Conservation (phyloP, 2,113 vertebrate genomes). For the Hemiprocne comata region DNA sequence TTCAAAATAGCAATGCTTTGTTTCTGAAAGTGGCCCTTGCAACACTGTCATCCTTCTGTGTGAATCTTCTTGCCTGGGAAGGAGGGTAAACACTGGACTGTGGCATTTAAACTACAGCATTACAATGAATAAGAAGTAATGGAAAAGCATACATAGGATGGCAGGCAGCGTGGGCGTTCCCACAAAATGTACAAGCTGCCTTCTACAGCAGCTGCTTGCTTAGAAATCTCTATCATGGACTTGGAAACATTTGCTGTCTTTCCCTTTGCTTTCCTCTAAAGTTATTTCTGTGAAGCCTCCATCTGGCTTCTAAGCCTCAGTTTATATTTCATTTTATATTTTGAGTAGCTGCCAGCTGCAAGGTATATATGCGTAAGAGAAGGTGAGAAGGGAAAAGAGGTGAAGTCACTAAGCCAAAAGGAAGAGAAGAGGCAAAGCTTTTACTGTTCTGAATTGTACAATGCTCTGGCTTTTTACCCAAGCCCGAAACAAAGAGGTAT, state of each 20-base stretch:
- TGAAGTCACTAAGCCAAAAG: neutral
- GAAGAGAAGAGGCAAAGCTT: neutral
- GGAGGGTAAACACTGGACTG: neutral
- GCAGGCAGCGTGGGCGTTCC: neutral
- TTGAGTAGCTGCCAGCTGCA: neutral
- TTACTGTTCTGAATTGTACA: neutral
- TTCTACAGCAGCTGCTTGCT: conserved; percentile 32
- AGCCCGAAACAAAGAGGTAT: neutral
- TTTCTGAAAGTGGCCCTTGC: neutral
- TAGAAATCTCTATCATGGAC: neutral
- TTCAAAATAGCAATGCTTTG: neutral
- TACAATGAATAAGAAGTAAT: neutral
- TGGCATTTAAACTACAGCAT: neutral
- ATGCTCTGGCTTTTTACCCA: neutral
- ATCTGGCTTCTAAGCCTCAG: neutral
- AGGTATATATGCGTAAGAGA: neutral
- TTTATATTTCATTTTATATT: conserved; percentile 6
- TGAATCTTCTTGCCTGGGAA: neutral
- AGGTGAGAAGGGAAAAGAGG: neutral
- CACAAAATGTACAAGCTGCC: conserved; percentile 23
- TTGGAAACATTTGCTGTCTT: neutral
- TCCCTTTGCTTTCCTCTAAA: conserved; percentile 4
- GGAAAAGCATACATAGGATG: neutral
- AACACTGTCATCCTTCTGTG: neutral
- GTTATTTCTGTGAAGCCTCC: neutral